Conservation (phyloP, 2,797 vertebrate genomes). For the Sebastiscus albofasciatus region DNA sequence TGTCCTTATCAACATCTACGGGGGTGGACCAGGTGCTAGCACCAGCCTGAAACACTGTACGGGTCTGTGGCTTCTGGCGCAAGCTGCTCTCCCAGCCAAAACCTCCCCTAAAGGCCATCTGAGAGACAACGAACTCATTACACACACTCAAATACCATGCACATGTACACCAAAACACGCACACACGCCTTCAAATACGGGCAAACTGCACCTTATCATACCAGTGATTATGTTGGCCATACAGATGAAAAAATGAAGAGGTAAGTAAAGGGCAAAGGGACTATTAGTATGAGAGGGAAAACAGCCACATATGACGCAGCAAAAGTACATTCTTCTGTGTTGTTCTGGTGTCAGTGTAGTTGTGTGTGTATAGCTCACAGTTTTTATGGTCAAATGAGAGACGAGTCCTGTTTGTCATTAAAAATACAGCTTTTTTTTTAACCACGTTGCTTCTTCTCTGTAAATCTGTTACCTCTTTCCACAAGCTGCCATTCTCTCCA, state of each 20-base stretch:
- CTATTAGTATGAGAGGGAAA: conserved; percentile 23
- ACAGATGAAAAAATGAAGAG: background rate
- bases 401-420: background rate
- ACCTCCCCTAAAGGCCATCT: conserved; percentile 77
- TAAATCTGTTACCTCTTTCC: conserved; percentile 69
- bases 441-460: background rate
- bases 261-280: background rate
- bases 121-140: conserved; percentile 71
- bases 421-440: background rate
- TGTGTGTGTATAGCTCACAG: background rate
- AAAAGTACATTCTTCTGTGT: background rate
- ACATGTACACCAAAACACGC: conserved; percentile 4
- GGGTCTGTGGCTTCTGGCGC: conserved; percentile 80
- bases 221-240: background rate
- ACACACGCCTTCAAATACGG: background rate
- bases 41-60: conserved; percentile 84
- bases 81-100: conserved; percentile 81
- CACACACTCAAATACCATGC: conserved; percentile 49
- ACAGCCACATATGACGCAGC: background rate
- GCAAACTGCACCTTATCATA: background rate
- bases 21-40: conserved; percentile 68
- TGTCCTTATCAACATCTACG: conserved; percentile 54
- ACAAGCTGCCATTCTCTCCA: conserved; percentile 41
- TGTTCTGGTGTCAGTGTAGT: background rate
- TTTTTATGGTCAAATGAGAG: background rate